These are phyloP conservation scores for Pseudomyrmex gracilis DNA, from an alignment of 1,140 invertebrate genomes.

Conservation along the genomic window DNA sequence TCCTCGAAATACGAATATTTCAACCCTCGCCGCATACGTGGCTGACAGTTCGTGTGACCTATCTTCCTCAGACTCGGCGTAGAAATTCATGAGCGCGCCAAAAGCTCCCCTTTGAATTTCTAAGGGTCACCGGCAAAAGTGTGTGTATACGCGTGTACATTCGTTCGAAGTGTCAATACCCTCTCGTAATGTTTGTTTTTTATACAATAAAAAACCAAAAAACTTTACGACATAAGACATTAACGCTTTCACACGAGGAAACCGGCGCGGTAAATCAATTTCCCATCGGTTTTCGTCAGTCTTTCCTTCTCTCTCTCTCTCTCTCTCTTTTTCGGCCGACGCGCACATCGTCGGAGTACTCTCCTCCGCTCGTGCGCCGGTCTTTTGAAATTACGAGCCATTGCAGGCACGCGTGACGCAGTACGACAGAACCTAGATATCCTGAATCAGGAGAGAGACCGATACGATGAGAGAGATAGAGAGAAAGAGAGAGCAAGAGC, in stretches of 20 bases:
- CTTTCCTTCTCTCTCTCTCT: neutral
- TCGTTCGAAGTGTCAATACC: slow-evolving; percentile 7
- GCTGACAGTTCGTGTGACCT: slow-evolving; percentile 59
- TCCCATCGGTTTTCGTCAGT: slow-evolving; percentile 27
- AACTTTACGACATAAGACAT: slow-evolving; percentile 18
- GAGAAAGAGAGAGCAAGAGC: neutral
- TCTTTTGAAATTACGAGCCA: slow-evolving; percentile 68
- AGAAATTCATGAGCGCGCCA: slow-evolving; percentile 67
- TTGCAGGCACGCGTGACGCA: slow-evolving; percentile 63
- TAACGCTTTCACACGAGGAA: slow-evolving; percentile 43
- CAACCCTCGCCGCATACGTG: slow-evolving; percentile 51
- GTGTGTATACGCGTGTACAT: neutral
- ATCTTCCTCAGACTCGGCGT: slow-evolving; percentile 49
- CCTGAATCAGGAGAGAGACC: slow-evolving; percentile 39
- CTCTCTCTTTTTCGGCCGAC: neutral
- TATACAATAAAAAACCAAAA: neutral
- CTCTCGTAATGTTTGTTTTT: neutral
- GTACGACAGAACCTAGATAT: slow-evolving; percentile 65
- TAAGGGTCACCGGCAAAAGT: slow-evolving; percentile 45
- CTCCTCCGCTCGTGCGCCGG: slow-evolving; percentile 12
- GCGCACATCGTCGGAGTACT: slow-evolving; percentile 32
- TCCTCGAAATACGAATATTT: slow-evolving; percentile 56
- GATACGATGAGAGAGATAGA: slow-evolving; percentile 14
- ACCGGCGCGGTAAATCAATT: slow-evolving; percentile 57
- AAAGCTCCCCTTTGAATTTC: slow-evolving; percentile 68